These are phyloP conservation scores for Drosophila testacea DNA, from an alignment of 2,888 invertebrate species.

Conservation along the genomic window DNA sequence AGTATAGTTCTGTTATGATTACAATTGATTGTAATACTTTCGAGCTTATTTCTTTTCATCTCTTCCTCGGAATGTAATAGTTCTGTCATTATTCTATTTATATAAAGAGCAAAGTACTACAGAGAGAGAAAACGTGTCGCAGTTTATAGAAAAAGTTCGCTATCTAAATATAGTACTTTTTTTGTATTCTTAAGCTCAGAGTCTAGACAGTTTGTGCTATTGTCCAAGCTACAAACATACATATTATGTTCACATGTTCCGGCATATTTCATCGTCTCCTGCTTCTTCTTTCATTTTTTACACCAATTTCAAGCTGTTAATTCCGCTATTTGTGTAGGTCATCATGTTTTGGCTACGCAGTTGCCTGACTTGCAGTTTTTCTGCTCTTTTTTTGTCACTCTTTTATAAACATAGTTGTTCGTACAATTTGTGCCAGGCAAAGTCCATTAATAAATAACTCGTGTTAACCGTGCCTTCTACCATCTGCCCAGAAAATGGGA, in stretches of 20 bases:
- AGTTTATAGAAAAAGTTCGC: conserved; percentile 1
- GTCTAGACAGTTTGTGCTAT: conserved; percentile 29
- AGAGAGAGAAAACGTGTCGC: neutral
- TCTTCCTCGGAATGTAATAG: neutral
- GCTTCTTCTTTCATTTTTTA: neutral
- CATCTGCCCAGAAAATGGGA: neutral
- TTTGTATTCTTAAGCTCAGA: conserved; percentile 16
- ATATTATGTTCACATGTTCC: conserved; percentile 7
- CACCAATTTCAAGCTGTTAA: conserved; percentile 50
- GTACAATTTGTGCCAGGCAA: conserved; percentile 49
- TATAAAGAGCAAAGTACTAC: neutral
- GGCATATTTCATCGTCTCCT: neutral
- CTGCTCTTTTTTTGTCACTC: conserved; percentile 1
- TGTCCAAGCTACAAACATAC: conserved; percentile 5
- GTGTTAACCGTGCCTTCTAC: conserved; percentile 28
- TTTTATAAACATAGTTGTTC: conserved; percentile 8
- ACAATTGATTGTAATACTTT: neutral
- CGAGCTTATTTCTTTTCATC: neutral
- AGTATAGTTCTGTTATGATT: no score
- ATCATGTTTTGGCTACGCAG: conserved; percentile 34
- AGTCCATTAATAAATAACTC: conserved; percentile 39
- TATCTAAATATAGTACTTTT: conserved; percentile 19
- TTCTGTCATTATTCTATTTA: neutral
- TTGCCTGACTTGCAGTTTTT: conserved; percentile 36
- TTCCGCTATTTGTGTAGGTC: conserved; percentile 57